Evolutionary conservation across 2,113 vertebrate genomes (phyloP).

Genomic region (Pelmatolapia mariae): DNA sequence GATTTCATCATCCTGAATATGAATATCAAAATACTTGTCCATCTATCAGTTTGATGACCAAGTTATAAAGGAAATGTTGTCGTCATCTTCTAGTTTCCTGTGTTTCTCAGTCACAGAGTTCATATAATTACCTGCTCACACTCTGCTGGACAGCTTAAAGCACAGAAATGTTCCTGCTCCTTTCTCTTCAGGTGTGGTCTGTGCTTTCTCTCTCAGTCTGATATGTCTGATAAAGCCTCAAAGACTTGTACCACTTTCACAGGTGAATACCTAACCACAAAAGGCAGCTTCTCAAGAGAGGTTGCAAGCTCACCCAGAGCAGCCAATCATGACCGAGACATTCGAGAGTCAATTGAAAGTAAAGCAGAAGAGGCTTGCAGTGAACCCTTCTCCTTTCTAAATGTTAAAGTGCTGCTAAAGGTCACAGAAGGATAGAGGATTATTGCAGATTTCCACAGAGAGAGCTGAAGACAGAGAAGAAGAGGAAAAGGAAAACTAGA

Average conservation of each 20-base stretch:
- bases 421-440: not conserved
- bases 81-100: not conserved
- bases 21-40: fast-evolving
- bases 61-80: not conserved
- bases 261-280: not conserved
- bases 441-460: not conserved
- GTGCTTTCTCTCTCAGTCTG: not conserved
- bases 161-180: not conserved
- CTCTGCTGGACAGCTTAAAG: not conserved
- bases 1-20: not conserved
- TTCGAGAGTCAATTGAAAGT: not conserved
- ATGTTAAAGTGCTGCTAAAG: conserved; percentile 31
- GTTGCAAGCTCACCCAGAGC: not conserved
- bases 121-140: not conserved
- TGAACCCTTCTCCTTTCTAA: not conserved
- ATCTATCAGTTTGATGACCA: not conserved
- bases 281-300: not conserved
- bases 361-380: not conserved
- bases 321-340: not conserved
- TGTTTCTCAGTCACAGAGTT: not conserved
- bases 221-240: not conserved
- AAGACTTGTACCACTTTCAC: not conserved
- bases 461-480: not conserved
- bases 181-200: not conserved
- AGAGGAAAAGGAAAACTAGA: not conserved